Evolutionary conservation across 2,888 invertebrate species (phyloP), one percentile per base, ranked within the genome.

Genomic region (Eupithecia vulgata): DNA sequence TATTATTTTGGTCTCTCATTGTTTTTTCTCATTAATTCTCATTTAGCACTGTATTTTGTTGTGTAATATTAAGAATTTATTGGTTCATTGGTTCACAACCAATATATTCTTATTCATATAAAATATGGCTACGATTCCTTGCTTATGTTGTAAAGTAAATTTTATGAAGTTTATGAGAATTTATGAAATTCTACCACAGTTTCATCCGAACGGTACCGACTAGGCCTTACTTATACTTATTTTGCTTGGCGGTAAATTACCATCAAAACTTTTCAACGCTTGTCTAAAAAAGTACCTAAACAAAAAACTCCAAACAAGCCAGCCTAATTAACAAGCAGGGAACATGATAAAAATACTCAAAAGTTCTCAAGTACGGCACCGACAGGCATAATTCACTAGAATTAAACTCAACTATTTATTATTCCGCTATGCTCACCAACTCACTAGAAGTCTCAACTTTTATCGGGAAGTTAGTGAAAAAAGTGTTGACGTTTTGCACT

Each of bases 401-500:
- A 81, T 83, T 81, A 83, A 83, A 80, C 80, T 77, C 45, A 80
- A 82, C 83, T 84, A 81, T 83, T 88, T 84, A 86, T 87, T 84
- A 86, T 87, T 87, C 85, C 80, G 84, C 81, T 78, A 78, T 81
- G 81, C 73, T 79, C 75, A 71, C 80, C 25, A 48, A 62, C 62
- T 71, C 79, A 79, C 80, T 80, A 64, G 77, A 82, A 80, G 75
- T 79, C 73, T 65, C 71, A 84, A 85, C 81, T 81, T 80, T 40
- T 52, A 75, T 70, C 35, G 73, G 79, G 84, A 87, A 84, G 75
- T 85, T 85, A 74, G 78, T 78, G 78, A 81, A 82, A 83, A 82
- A 81, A 75, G 65, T 62, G 68, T n/a, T 59, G 72, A 59, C 71
- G 72, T 69, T 83, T 83, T 83, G 82, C 75, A 34, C 78, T 80